Evolutionary conservation across 1,140 invertebrate species (phyloP).

Genomic region (Rhyacophila brunnea): DNA sequence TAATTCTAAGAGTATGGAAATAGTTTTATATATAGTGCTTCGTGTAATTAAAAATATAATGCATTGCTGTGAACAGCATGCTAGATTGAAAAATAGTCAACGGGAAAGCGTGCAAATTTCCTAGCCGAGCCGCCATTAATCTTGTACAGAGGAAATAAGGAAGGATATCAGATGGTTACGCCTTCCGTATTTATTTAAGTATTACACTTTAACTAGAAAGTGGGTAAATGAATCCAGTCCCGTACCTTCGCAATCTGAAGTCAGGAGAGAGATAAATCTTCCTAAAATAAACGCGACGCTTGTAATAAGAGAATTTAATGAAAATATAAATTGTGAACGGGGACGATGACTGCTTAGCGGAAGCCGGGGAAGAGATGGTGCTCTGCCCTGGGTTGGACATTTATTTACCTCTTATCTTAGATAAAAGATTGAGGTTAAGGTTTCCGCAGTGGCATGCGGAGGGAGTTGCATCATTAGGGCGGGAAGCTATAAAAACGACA

Average conservation of each 20-base stretch:
- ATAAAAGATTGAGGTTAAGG: slow-evolving; percentile 21
- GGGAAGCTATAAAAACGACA: too few relatives aligned
- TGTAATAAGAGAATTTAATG: slow-evolving; percentile 25
- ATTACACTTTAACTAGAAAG: slow-evolving; percentile 2
- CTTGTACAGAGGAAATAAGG: slow-evolving; percentile 1
- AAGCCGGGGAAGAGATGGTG: not conserved
- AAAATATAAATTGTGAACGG: slow-evolving; percentile 29
- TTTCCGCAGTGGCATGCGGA: not conserved
- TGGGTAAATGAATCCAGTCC: slow-evolving; percentile 2
- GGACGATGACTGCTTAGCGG: not conserved
- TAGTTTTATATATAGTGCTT: too few relatives aligned
- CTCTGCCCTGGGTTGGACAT: not conserved
- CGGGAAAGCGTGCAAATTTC: too few relatives aligned
- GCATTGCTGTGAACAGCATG: too few relatives aligned
- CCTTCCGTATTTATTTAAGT: slow-evolving; percentile 4
- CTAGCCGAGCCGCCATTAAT: not conserved
- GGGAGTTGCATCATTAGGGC: too few relatives aligned
- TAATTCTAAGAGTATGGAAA: too few relatives aligned
- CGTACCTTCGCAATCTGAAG: slow-evolving; percentile 5
- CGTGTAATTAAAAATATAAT: too few relatives aligned
- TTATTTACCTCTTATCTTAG: slow-evolving; percentile 14
- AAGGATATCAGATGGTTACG: slow-evolving; percentile 3
- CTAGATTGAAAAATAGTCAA: too few relatives aligned
- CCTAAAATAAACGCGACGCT: slow-evolving; percentile 15
- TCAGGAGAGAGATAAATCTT: slow-evolving; percentile 18